Base-by-base conservation (phyloP, 2,888 invertebrate species). In the Sphaerophoria rueppellii region DNA sequence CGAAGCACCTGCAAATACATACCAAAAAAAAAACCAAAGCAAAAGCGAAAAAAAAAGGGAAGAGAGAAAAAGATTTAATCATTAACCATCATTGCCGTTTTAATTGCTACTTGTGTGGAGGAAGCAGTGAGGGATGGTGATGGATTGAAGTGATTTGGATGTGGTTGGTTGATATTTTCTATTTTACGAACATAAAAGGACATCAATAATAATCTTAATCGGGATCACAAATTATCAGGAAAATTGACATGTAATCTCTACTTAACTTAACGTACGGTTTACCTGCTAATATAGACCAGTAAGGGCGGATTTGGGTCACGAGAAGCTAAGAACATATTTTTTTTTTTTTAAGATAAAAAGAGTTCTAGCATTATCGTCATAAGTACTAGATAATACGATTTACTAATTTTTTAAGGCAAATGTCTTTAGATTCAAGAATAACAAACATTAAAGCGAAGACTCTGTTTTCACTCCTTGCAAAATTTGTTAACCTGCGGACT, bases 1-100 rank as follows among this genome's bases (percentile, higher is more conserved):
- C 0, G 96, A 96, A 2, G 98, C 98, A 57, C 94, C 94, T 94
- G 89, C 12, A 88, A 87, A 40, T 77, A 58, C 16, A 71, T 4
- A 34, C 35, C 43, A 5, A 48, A 6, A 46, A 16, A 61, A 40
- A 57, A 4, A 48, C 37, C 40, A 46, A 9, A 24, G n/a, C 7
- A 48, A 70, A 37, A 37, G 1, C 24, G 24, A 3, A 54, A 52
- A 54, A 46, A 9, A 24, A n/a, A n/a, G n/a, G 24, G 9, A 48
- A 71, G 40, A 40, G 32, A 61, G 46, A 32, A 9, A 34, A 61
- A 54, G 50, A 58, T 71, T 37, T 35, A 67, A 67, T 46, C 35
- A 60, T 50, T 52, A 61, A 69, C 50, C 54, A 37, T 24, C 40
- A 54, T 50, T 37, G 52, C 40, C 43, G 37, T 76, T 76, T 69